Percentiles rank a stretch among this genome's conserved stretches.
These are phyloP conservation scores for Parapsyche elsis DNA, from an alignment of 1,140 invertebrate species.

Conservation along the genomic window DNA sequence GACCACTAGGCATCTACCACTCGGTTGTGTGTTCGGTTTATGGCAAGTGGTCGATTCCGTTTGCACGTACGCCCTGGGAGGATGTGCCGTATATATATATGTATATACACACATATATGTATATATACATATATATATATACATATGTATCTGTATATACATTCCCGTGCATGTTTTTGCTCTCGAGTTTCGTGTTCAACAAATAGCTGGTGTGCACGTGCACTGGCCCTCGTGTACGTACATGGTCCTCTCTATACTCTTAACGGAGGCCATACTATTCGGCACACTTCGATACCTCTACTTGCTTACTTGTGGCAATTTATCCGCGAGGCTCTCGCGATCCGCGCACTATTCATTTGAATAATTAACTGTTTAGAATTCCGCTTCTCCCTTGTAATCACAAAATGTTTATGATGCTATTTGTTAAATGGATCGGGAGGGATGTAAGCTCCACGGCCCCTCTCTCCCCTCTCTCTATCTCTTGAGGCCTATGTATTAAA, in stretches of 20 bases:
- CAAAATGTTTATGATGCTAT: constrained; percentile 47
- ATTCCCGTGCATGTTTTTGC: neutral
- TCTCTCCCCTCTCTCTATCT: too few relatives aligned
- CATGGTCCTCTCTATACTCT: neutral
- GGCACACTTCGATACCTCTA: neutral
- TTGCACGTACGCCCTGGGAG: too few relatives aligned
- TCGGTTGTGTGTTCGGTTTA: too few relatives aligned
- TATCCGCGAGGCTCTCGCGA: neutral
- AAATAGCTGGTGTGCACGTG: neutral
- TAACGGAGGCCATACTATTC: neutral
- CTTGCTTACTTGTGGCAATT: neutral
- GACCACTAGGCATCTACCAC: too few relatives aligned
- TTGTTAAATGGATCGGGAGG: constrained; percentile 41
- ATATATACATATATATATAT: too few relatives aligned
- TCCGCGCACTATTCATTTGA: constrained; percentile 35
- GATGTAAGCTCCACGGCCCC: constrained; percentile 26
- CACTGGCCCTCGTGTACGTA: neutral
- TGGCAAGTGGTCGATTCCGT: too few relatives aligned
- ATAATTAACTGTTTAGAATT: constrained; percentile 48
- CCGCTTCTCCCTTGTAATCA: constrained; percentile 35
- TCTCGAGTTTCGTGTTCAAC: neutral
- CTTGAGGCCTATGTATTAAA: too few relatives aligned
- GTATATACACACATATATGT: too few relatives aligned
- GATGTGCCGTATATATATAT: too few relatives aligned
- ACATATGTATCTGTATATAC: too few relatives aligned